Conservation (phyloP, 2,113 vertebrate species). For the Echinops telfairi region DNA sequence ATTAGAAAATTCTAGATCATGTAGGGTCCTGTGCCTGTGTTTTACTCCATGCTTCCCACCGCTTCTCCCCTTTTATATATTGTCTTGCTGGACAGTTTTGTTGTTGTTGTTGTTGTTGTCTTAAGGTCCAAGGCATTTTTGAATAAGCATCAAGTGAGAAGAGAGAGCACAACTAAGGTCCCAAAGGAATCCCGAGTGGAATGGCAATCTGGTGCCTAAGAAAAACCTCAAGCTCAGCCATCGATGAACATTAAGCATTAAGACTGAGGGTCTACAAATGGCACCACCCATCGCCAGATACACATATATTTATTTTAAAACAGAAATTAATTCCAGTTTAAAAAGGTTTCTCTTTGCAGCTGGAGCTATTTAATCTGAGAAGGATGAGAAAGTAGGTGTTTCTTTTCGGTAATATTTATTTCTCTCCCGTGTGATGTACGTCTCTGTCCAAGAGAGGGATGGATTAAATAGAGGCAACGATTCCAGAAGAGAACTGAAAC, state of each 20-base stretch:
- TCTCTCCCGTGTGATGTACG: conserved; percentile 70
- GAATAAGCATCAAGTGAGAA: conserved; percentile 73
- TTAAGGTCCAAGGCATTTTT: conserved; percentile 72
- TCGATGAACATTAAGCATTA: conserved; percentile 77
- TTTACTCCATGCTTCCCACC: too few relatives aligned
- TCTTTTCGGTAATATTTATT: conserved; percentile 75
- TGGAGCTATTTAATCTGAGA: conserved; percentile 60
- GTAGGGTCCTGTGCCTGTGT: not conserved
- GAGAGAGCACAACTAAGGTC: conserved; percentile 78
- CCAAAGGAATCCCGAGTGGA: not conserved
- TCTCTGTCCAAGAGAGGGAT: conserved; percentile 70
- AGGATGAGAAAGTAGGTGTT: conserved; percentile 72
- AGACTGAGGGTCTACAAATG: conserved; percentile 78
- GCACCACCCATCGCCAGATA: conserved; percentile 40
- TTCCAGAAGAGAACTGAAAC: conserved; percentile 13
- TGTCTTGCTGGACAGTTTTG: conserved; percentile 76
- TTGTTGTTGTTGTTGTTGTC: conserved; percentile 35
- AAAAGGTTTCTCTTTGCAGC: conserved; percentile 62
- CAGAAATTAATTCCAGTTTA: conserved; percentile 70
- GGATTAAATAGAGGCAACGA: conserved; percentile 70
- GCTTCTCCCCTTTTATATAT: conserved; percentile 38
- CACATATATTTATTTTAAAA: conserved; percentile 59
- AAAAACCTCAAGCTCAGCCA: conserved; percentile 56
- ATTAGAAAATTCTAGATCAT: conserved; percentile 79
- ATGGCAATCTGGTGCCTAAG: conserved; percentile 63